phyloP scores from a whole-genome alignment of 2,888 invertebrate species.

The Microplitis manilae region DNA sequence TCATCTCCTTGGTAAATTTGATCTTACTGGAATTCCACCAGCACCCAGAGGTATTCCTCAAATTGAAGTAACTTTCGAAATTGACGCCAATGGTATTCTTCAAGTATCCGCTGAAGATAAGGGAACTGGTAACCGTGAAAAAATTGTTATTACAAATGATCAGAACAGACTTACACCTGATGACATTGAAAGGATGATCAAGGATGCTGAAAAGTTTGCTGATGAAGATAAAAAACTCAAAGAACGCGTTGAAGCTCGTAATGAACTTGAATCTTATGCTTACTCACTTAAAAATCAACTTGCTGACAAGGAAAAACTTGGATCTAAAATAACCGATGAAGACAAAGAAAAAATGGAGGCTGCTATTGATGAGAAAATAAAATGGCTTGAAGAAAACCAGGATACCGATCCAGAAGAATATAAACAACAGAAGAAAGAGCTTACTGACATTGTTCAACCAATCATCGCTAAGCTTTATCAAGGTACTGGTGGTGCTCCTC shows the following conservation, averaged over 20 bases:
- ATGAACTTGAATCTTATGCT: slow-evolving; percentile 97
- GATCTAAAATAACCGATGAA: slow-evolving; percentile 88
- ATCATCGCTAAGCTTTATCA: slow-evolving; percentile 98
- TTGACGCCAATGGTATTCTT: slow-evolving; percentile 94
- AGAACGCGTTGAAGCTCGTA: slow-evolving; percentile 95
- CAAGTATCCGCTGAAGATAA: slow-evolving; percentile 99
- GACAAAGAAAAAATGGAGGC: slow-evolving; percentile 96
- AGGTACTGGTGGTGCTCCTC: slow-evolving; percentile 80
- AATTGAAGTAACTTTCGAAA: slow-evolving; percentile 95
- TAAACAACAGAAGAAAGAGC: slow-evolving; percentile 94
- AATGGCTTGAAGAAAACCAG: slow-evolving; percentile 97
- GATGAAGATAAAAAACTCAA: slow-evolving; percentile 98
- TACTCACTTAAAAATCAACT: slow-evolving; percentile 98
- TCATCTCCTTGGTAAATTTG: slow-evolving; percentile 98
- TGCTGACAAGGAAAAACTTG: slow-evolving; percentile 96
- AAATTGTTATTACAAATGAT: slow-evolving; percentile 99
- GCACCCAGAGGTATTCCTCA: slow-evolving; percentile 94
- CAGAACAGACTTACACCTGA: slow-evolving; percentile 97
- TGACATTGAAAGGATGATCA: slow-evolving; percentile 99
- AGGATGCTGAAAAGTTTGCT: slow-evolving; percentile 98
- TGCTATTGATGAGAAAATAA: slow-evolving; percentile 96
- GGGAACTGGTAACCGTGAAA: slow-evolving; percentile 98
- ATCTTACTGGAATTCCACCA: slow-evolving; percentile 96
- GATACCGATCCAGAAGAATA: slow-evolving; percentile 94
- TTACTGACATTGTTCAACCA: slow-evolving; percentile 96